Evolutionary conservation across 2,113 vertebrate species (phyloP), one percentile per base, ranked within the genome.

Genomic region (Chaenocephalus aceratus): DNA sequence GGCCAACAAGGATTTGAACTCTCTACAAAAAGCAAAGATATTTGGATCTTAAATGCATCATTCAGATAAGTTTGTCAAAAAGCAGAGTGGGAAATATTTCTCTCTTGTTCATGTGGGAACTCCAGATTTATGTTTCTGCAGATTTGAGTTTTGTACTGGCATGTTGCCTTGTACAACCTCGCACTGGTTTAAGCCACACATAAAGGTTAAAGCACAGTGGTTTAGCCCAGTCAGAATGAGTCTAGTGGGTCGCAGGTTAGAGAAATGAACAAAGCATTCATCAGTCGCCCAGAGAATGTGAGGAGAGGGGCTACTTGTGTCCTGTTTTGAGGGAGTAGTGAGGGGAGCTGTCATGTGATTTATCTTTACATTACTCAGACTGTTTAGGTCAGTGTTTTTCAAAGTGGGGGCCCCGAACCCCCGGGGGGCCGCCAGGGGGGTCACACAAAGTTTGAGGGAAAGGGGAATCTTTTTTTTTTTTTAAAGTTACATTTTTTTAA

Each of bases 331-430:
- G 18, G 52, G 9, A 44, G 23, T 5, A 7, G n/a, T 61, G 14
- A 23, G 60, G 45, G 46, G 4, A 26, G 77, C 26, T 13, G 60
- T 81, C 82, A 86, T 76, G 71, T 82, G 84, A 91, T 79, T 75
- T 52, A 61, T 86, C n/a, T 76, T 10, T 68, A n/a, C 69, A 26
- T 72, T 12, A 11, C 16, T 74, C 3, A 60, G 41, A 74, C 34
- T 61, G 54, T 82, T 64, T 72, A 45, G 66, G 54, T 54, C n/a
- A n/a, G n/a, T n/a, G n/a, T n/a, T n/a, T n/a, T n/a, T n/a, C n/a
- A n/a, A n/a, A n/a, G n/a, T n/a, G n/a, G n/a, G n/a, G n/a, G n/a
- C n/a, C n/a, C n/a, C n/a, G n/a, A n/a, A n/a, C n/a, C n/a, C n/a
- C n/a, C n/a, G n/a, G n/a, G n/a, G n/a, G n/a, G n/a, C n/a, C n/a